phyloP scores from a whole-genome alignment of 2,888 invertebrate species.

The Amphipyra tragopoginis region DNA sequence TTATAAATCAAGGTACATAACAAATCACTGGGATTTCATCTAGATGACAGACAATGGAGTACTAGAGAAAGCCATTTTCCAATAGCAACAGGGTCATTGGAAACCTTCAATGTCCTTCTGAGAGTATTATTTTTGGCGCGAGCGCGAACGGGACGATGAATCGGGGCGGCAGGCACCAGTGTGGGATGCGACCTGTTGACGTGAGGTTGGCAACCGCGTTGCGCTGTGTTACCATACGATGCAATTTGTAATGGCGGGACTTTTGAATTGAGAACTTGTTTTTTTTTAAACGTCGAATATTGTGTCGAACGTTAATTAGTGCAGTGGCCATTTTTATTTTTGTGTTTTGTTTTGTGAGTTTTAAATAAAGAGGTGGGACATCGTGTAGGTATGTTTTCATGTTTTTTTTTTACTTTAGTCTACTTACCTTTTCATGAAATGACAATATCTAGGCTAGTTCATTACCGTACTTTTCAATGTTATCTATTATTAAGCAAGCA shows the following conservation, averaged over 20 bases:
- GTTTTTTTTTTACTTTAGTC: not conserved
- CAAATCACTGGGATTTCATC: constrained; percentile 69
- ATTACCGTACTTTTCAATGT: too few relatives aligned
- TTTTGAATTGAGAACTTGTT: constrained; percentile 67
- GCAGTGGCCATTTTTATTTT: constrained; percentile 34
- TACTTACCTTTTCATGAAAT: too few relatives aligned
- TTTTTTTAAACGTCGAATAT: constrained; percentile 51
- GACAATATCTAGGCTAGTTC: too few relatives aligned
- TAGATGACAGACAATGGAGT: constrained; percentile 72
- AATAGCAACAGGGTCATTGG: constrained; percentile 83
- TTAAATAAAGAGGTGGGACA: constrained; percentile 35
- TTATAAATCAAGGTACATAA: constrained; percentile 47
- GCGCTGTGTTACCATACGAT: constrained; percentile 58
- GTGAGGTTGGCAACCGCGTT: constrained; percentile 79
- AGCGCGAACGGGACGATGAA: constrained; percentile 78
- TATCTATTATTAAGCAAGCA: too few relatives aligned
- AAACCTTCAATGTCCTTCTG: constrained; percentile 82
- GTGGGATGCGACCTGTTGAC: constrained; percentile 88
- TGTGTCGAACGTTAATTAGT: constrained; percentile 20
- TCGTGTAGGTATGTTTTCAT: constrained; percentile 23
- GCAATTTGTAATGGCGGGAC: constrained; percentile 65
- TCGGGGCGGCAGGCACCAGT: constrained; percentile 77
- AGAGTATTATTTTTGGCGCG: constrained; percentile 88
- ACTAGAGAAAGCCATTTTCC: constrained; percentile 83
- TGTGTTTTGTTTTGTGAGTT: constrained; percentile 41